Conservation (phyloP, 1,140 invertebrate genomes). For the Trinorchestia longiramus region DNA sequence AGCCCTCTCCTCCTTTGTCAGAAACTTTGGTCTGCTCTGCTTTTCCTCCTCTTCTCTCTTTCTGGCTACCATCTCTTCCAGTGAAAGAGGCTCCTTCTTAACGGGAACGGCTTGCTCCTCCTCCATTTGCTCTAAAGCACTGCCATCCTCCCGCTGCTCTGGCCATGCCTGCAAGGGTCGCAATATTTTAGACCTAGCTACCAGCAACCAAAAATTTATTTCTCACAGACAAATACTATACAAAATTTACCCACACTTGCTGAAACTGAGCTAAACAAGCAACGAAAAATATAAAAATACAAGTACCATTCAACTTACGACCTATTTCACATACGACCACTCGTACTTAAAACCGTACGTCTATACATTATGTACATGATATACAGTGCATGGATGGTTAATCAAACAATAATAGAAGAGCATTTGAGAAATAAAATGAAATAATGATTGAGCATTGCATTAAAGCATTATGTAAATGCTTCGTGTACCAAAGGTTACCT, state of each 20-base stretch:
- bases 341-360: no score
- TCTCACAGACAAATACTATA: background rate
- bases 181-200: background rate
- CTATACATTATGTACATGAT: no score
- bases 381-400: no score
- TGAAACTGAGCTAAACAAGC: background rate
- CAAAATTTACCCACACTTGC: background rate
- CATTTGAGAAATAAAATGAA: no score
- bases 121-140: constrained; percentile 69
- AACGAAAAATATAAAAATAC: background rate
- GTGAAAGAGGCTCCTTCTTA: constrained; percentile 87
- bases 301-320: background rate
- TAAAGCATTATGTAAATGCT: no score
- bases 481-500: no score
- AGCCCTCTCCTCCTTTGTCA: constrained; percentile 95
- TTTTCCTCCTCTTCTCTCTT: constrained; percentile 97
- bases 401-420: no score
- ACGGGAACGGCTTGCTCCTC: constrained; percentile 59
- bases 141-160: background rate
- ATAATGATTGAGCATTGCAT: no score
- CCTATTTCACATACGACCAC: background rate
- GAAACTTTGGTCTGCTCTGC: constrained; percentile 93
- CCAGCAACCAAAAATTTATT: background rate
- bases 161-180: background rate
- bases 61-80: constrained; percentile 95